A percentile compares a stretch with the other conserved stretches of the same genome.
phyloP scores from a whole-genome alignment of 2,113 vertebrate genomes.

The Epinephelus lanceolatus region DNA sequence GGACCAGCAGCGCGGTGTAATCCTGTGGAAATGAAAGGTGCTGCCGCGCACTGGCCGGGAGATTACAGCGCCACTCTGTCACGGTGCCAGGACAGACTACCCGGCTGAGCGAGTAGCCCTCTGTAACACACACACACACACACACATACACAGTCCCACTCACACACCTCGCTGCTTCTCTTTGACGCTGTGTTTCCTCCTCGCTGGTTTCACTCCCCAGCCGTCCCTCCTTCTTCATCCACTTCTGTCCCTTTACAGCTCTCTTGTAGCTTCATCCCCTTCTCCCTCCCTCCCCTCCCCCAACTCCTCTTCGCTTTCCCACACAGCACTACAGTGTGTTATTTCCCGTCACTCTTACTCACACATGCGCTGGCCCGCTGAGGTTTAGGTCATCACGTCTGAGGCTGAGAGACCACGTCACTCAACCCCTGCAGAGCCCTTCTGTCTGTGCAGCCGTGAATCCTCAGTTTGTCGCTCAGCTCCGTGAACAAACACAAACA shows the following conservation, averaged over 20 bases:
- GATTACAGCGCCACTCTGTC: slow-evolving; percentile 82
- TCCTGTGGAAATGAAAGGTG: slow-evolving; percentile 86
- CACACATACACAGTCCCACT: slow-evolving; percentile 40
- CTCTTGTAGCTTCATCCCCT: slow-evolving; percentile 20
- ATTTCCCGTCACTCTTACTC: slow-evolving; percentile 31
- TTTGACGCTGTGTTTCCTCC: slow-evolving; percentile 48
- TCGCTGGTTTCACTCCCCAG: slow-evolving; percentile 19
- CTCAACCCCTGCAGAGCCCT: slow-evolving; percentile 44
- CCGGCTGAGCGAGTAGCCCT: slow-evolving; percentile 57
- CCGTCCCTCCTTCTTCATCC: slow-evolving; percentile 43
- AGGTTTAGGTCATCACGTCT: slow-evolving; percentile 33
- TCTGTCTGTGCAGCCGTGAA: slow-evolving; percentile 33
- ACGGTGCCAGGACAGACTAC: slow-evolving; percentile 75
- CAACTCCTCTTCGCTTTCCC: slow-evolving; percentile 10
- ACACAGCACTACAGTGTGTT: slow-evolving; percentile 30
- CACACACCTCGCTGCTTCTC: slow-evolving; percentile 60
- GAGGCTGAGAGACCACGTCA: slow-evolving; percentile 43
- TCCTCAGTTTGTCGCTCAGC: slow-evolving; percentile 14
- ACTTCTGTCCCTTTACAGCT: slow-evolving; percentile 52
- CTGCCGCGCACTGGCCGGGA: slow-evolving; percentile 85
- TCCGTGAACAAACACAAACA: slow-evolving; percentile 30
- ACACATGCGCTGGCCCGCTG: slow-evolving; percentile 25
- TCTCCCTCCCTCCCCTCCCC: not conserved
- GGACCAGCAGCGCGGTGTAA: slow-evolving; percentile 78
- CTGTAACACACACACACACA: slow-evolving; percentile 37